Percentiles rank a stretch among this genome's conserved stretches.
Evolutionary conservation across 2,888 invertebrate species (phyloP).

Genomic region (Tromatobia lineatoria): DNA sequence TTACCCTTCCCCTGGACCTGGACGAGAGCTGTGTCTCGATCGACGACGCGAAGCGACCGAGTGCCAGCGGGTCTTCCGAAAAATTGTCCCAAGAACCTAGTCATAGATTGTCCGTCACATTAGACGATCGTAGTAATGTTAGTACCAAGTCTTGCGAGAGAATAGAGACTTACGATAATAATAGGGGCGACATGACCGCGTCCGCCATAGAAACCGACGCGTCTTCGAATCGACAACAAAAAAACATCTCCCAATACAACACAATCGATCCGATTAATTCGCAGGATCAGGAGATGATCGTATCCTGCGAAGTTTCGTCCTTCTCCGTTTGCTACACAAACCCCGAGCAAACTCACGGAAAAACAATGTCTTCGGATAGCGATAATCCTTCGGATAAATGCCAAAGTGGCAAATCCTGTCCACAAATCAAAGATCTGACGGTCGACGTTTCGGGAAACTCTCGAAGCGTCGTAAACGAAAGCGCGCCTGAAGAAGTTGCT

Average conservation of each 20-base stretch:
- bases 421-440: conserved; percentile 40
- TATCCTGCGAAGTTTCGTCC: conserved; percentile 60
- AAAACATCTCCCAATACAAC: conserved; percentile 64
- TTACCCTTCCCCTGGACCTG: conserved; percentile 81
- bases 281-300: conserved; percentile 70
- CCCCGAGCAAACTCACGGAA: not conserved
- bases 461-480: conserved; percentile 64
- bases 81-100: conserved; percentile 80
- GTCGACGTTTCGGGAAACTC: conserved; percentile 59
- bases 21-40: conserved; percentile 75
- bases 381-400: conserved; percentile 48
- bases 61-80: conserved; percentile 76
- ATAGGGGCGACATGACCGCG: conserved; percentile 61
- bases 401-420: conserved; percentile 56
- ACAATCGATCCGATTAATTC: conserved; percentile 67
- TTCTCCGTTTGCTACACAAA: conserved; percentile 34
- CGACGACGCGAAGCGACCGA: conserved; percentile 73
- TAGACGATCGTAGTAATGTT: conserved; percentile 74
- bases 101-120: conserved; percentile 80
- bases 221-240: conserved; percentile 12
- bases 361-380: not conserved
- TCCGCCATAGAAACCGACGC: conserved; percentile 68
- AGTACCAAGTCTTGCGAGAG: conserved; percentile 76
- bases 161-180: conserved; percentile 74
- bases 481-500: conserved; percentile 15